Conservation (phyloP, 2,113 vertebrate genomes). For the Pantherophis guttatus region DNA sequence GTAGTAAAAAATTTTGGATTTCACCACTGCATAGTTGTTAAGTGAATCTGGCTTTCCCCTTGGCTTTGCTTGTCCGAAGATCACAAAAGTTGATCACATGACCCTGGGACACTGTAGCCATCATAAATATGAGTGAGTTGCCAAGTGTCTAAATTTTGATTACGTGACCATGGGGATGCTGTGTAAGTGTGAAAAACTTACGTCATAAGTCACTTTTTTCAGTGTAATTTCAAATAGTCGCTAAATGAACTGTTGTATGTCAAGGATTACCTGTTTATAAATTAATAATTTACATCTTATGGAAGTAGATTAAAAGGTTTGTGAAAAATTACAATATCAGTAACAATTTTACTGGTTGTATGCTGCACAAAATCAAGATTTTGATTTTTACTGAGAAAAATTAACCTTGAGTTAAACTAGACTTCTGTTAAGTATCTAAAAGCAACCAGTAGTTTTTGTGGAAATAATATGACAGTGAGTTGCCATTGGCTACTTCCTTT, state of each 20-base stretch:
- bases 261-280: not conserved
- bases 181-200: not conserved
- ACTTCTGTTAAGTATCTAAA: not conserved
- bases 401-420: not conserved
- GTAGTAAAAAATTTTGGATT: no score
- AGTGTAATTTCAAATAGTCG: no score
- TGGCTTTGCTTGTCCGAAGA: not conserved
- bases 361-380: not conserved
- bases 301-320: not conserved
- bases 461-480: no score
- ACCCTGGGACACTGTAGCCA: not conserved
- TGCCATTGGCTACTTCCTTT: no score
- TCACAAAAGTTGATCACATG: not conserved
- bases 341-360: not conserved
- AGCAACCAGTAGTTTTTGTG: no score
- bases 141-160: not conserved
- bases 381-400: not conserved
- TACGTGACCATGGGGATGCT: not conserved
- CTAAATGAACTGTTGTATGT: not conserved
- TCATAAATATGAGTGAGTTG: not conserved
- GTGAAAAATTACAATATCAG: not conserved
- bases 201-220: not conserved
- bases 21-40: not conserved
- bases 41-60: not conserved
- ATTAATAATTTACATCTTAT: not conserved